Conservation (phyloP, 2,888 invertebrate species). For the Nemoura dubitans region DNA sequence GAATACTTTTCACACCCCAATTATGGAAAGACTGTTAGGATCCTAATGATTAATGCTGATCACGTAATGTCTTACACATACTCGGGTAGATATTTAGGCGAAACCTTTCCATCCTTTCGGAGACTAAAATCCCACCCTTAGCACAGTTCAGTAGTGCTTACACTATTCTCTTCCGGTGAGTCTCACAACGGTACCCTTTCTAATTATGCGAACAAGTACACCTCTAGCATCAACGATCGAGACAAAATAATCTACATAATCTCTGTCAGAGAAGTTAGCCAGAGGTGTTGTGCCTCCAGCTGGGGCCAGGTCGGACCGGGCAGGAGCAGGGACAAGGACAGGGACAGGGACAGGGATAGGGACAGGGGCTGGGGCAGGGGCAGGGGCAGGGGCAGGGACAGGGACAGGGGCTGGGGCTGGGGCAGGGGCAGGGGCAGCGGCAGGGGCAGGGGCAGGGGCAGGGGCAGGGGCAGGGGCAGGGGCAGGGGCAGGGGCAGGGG, state of each 20-base stretch:
- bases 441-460: too few species aligned
- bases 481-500: too few species aligned
- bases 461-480: too few species aligned
- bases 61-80: neutral
- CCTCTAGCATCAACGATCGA: slow-evolving; percentile 30
- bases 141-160: neutral
- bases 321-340: too few species aligned
- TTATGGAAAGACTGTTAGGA: neutral
- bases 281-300: neutral
- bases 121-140: slow-evolving; percentile 16
- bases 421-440: too few species aligned
- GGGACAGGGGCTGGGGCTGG: too few species aligned
- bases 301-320: too few species aligned
- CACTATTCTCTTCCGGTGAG: neutral
- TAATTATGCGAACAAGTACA: slow-evolving; percentile 14
- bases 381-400: too few species aligned
- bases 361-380: too few species aligned
- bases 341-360: too few species aligned
- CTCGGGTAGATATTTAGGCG: neutral
- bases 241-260: slow-evolving; percentile 25
- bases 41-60: neutral
- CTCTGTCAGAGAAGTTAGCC: neutral
- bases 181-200: neutral
- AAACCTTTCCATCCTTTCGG: slow-evolving; percentile 30
- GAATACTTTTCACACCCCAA: neutral